Conservation (phyloP, 2,113 vertebrate species). For the Vimba vimba region DNA sequence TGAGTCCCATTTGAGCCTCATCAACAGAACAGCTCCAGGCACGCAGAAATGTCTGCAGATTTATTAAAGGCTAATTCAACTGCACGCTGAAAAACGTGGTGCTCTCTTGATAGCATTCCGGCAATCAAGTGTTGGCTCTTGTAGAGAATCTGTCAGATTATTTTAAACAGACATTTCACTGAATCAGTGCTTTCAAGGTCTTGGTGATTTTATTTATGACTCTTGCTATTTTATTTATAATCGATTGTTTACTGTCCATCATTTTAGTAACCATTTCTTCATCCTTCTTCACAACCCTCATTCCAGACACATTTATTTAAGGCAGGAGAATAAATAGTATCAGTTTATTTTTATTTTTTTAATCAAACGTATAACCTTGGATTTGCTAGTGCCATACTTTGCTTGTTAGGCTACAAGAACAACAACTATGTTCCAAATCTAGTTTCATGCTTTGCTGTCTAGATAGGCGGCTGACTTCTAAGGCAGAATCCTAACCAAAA, state of each 20-base stretch:
- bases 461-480: neutral
- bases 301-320: neutral
- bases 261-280: neutral
- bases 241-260: neutral
- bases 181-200: neutral
- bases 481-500: neutral
- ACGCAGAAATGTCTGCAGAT: constrained; percentile 26
- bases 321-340: neutral
- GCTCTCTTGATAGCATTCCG: neutral
- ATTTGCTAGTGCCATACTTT: neutral
- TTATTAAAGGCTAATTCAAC: constrained; percentile 33
- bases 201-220: no score
- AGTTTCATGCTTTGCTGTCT: neutral
- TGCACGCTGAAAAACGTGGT: neutral
- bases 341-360: neutral
- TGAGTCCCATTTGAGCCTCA: neutral
- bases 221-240: neutral
- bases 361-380: neutral
- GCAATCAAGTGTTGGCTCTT: constrained; percentile 7
- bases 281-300: neutral
- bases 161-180: constrained; percentile 12
- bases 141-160: constrained; percentile 14
- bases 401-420: neutral
- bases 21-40: constrained; percentile 24
- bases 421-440: neutral